phyloP scores from a whole-genome alignment of 2,888 invertebrate genomes.

The Xestia xanthographa region DNA sequence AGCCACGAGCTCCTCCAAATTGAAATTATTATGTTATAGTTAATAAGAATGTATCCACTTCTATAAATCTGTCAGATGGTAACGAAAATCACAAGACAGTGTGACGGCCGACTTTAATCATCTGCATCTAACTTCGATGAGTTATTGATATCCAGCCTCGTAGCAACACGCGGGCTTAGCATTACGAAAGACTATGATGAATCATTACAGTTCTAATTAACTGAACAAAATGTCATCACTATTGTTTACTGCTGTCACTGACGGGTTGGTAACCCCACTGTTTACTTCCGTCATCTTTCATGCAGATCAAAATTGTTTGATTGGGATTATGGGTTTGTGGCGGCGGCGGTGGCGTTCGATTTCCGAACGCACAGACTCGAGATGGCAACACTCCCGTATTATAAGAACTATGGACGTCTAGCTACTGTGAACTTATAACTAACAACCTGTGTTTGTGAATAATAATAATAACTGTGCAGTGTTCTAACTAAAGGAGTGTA shows the following conservation, averaged over 20 bases:
- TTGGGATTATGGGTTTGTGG: no score
- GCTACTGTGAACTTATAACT: no score
- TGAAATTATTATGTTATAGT: no score
- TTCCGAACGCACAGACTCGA: no score
- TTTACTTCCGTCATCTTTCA: background rate
- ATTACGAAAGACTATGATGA: constrained; percentile 1
- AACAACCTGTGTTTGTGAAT: no score
- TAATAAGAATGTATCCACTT: background rate
- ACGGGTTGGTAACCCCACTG: background rate
- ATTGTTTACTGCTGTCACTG: constrained; percentile 14
- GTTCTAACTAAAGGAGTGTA: no score
- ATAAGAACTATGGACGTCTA: no score
- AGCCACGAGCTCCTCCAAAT: no score
- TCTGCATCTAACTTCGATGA: background rate
- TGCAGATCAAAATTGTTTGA: background rate
- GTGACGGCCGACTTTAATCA: background rate
- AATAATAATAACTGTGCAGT: no score
- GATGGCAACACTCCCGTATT: no score
- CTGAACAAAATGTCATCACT: constrained; percentile 27
- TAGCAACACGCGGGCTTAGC: background rate
- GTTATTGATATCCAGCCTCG: background rate
- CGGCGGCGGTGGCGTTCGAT: no score
- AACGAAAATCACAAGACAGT: background rate
- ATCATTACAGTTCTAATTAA: constrained; percentile 20
- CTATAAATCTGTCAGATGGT: background rate